These are phyloP conservation scores for Alces alces DNA, from an alignment of 2,113 vertebrate species.

Conservation along the genomic window DNA sequence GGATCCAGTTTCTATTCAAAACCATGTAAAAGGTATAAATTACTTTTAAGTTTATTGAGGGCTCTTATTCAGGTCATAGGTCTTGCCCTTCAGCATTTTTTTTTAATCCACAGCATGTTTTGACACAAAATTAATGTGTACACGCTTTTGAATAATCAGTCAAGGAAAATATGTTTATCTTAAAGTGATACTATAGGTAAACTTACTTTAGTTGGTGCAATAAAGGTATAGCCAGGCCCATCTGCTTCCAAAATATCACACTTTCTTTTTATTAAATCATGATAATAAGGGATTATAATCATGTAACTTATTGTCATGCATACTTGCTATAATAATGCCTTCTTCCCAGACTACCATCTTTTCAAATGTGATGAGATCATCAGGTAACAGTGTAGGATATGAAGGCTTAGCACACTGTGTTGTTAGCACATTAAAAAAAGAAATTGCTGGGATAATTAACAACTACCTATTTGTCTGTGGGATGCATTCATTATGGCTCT, in stretches of 20 bases:
- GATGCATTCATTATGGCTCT: conserved; percentile 85
- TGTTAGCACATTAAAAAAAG: conserved; percentile 87
- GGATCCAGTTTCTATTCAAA: conserved; percentile 82
- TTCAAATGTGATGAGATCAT: conserved; percentile 86
- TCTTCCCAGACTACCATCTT: conserved; percentile 78
- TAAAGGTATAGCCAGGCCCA: conserved; percentile 71
- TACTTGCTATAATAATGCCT: conserved; percentile 77
- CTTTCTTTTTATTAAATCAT: conserved; percentile 75
- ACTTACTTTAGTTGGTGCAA: conserved; percentile 64
- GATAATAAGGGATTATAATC: conserved; percentile 74
- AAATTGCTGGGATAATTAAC: conserved; percentile 89
- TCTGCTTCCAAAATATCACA: conserved; percentile 75
- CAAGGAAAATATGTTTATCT: conserved; percentile 81
- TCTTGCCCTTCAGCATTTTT: conserved; percentile 80
- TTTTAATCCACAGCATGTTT: conserved; percentile 82
- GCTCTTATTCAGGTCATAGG: conserved; percentile 84
- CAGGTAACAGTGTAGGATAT: conserved; percentile 85
- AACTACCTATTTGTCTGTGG: conserved; percentile 89
- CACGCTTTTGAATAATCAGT: conserved; percentile 80
- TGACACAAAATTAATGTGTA: conserved; percentile 82
- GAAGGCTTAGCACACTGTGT: conserved; percentile 80
- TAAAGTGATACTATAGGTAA: conserved; percentile 72
- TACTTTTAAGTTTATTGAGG: conserved; percentile 80
- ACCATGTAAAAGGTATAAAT: conserved; percentile 74
- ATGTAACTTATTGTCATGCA: conserved; percentile 77